phyloP scores from a whole-genome alignment of 2,888 invertebrate genomes.

The Phortica okadai region DNA sequence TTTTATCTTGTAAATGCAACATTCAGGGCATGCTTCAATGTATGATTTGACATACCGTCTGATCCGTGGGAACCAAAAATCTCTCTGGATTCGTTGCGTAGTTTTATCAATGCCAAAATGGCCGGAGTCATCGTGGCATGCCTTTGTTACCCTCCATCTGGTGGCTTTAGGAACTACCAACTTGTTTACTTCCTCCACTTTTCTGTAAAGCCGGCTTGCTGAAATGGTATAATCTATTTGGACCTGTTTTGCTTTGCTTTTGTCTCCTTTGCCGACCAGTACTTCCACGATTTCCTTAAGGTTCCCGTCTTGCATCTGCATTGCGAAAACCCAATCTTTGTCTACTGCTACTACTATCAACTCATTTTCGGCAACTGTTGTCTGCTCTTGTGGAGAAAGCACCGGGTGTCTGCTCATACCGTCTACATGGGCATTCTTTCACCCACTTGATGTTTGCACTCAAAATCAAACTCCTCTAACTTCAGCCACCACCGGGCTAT shows the following conservation, averaged over 20 bases:
- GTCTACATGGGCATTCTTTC: conserved; percentile 66
- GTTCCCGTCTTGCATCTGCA: conserved; percentile 33
- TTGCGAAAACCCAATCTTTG: conserved; percentile 36
- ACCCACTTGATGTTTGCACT: conserved; percentile 47
- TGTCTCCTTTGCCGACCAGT: background rate
- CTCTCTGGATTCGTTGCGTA: conserved; percentile 37
- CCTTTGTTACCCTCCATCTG: conserved; percentile 44
- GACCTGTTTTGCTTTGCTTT: conserved; percentile 4
- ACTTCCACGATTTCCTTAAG: conserved; percentile 3
- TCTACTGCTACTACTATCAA: conserved; percentile 28
- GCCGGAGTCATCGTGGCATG: conserved; percentile 50
- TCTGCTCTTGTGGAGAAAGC: conserved; percentile 13
- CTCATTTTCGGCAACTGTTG: conserved; percentile 35
- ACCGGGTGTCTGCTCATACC: conserved; percentile 56
- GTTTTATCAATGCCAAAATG: conserved; percentile 50
- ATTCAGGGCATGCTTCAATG: conserved; percentile 46
- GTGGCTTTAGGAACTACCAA: conserved; percentile 31
- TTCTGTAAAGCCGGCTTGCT: conserved; percentile 29
- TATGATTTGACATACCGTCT: conserved; percentile 47
- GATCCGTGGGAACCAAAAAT: conserved; percentile 52
- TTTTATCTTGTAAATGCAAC: conserved; percentile 43
- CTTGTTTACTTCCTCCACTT: background rate
- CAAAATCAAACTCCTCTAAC: conserved; percentile 51
- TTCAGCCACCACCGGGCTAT: conserved; percentile 61
- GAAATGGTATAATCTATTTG: conserved; percentile 19